Percentiles rank a stretch among this genome's conserved stretches.
phyloP scores from a whole-genome alignment of 2,113 vertebrate genomes.

The Silurus meridionalis region DNA sequence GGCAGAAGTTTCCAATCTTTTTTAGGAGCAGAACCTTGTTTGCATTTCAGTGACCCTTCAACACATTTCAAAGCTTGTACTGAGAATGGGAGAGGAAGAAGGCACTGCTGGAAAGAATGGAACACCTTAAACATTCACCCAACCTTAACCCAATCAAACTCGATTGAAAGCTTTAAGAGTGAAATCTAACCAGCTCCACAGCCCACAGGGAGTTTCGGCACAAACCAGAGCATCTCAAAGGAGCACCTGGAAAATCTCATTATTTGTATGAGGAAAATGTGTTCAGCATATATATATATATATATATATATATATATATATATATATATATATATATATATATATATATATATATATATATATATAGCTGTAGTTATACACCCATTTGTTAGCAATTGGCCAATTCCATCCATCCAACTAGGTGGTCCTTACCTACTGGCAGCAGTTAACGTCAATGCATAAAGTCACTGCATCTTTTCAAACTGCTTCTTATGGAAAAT shows the following conservation, averaged over 20 bases:
- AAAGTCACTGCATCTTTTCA: neutral
- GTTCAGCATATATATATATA: neutral
- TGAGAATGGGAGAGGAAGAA: neutral
- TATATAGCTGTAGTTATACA: slow-evolving; percentile 2
- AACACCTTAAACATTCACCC: neutral
- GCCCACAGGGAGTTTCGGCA: neutral
- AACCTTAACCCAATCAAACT: slow-evolving; percentile 28
- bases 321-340: too few species aligned
- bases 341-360: too few species aligned
- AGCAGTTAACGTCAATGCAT: neutral
- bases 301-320: too few species aligned
- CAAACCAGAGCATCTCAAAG: neutral
- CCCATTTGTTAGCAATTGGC: neutral
- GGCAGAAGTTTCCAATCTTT: neutral
- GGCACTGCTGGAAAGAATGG: neutral
- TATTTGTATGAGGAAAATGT: neutral
- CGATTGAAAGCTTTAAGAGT: slow-evolving; percentile 19
- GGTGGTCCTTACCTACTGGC: slow-evolving; percentile 7
- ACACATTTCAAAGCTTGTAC: neutral
- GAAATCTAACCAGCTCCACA: slow-evolving; percentile 20
- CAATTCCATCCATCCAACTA: neutral
- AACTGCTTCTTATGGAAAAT: neutral
- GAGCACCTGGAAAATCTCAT: slow-evolving; percentile 31
- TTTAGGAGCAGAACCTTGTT: neutral
- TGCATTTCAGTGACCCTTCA: neutral